Base-by-base conservation (phyloP, 2,888 invertebrate genomes). In the Dicyrtomina minuta region DNA sequence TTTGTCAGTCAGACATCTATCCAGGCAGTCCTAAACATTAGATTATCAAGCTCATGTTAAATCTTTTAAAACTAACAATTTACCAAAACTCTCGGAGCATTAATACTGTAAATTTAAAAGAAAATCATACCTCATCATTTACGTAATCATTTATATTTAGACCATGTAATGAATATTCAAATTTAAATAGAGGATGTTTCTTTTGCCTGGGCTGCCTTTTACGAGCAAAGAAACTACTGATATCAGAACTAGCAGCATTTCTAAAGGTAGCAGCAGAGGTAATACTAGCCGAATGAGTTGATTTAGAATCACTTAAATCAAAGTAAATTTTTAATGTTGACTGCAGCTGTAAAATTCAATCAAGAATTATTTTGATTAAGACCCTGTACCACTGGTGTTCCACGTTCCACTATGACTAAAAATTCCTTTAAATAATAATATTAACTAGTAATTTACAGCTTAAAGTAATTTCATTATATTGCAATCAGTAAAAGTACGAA, bases 261-360 rank as follows among this genome's bases (percentile, higher is more conserved):
- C 27, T 22, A 20, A 56, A 71, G 60, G 43, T 71, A 49, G 56
- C 49, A 26, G 64, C 74, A 70, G 61, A 73, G 65, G 66, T 74
- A 72, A 74, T 74, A 65, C 72, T 74, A 61, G 61, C 43, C 22
- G 66, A 55, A 69, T 71, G 76, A 58, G 70, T 72, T 15, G 72
- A 66, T 70, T 75, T 75, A n/a, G 74, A 69, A 68, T 77, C 78
- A 17, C 76, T 73, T 26, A 77, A 27, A 49, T 75, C 77, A 71
- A 78, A 77, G 24, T 83, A 77, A 41, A 77, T 93, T 20, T 90
- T 90, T 41, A 95, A 83, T 12, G 95, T 84, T 6, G 91, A 84
- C 83, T 94, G 92, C 56, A 94, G 81, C 92, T 93, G 81, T n/a
- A 83, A 81, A 69, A 67, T 66, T 72, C 70, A 69, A 58, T 68